Evolutionary conservation across 2,888 invertebrate genomes (phyloP).

Genomic region (Carcina quercana): DNA sequence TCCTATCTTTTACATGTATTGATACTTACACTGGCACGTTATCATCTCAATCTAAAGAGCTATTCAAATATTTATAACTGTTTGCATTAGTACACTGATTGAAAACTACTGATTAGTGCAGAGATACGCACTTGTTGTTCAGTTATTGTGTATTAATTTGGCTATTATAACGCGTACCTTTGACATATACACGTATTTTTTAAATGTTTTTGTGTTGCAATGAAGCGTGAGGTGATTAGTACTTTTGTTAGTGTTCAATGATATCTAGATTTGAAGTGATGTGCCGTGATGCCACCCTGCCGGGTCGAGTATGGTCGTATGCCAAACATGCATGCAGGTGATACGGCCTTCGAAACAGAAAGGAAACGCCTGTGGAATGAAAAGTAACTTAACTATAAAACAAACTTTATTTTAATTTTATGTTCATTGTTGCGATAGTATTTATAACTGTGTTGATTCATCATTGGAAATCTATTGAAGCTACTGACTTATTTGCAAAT

Average conservation of each 20-base stretch:
- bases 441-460: no score
- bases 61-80: constrained; percentile 6
- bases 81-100: constrained; percentile 19
- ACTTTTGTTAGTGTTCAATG: constrained; percentile 1
- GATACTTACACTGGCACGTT: neutral
- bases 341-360: constrained; percentile 46
- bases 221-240: neutral
- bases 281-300: constrained; percentile 38
- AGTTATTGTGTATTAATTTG: constrained; percentile 14
- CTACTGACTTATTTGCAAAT: no score
- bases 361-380: constrained; percentile 44
- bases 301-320: constrained; percentile 26
- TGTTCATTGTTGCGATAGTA: no score
- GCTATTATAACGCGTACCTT: constrained; percentile 16
- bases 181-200: constrained; percentile 15
- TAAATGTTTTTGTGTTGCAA: neutral
- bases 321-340: constrained; percentile 44
- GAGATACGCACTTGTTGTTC: constrained; percentile 8
- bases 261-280: constrained; percentile 22
- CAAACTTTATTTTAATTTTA: neutral
- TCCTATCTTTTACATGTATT: neutral
- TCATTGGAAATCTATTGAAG: no score
- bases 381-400: no score
- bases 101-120: constrained; percentile 13
- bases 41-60: neutral